phyloP scores from a whole-genome alignment of 1,140 invertebrate genomes.

The Drosophila yakuba region DNA sequence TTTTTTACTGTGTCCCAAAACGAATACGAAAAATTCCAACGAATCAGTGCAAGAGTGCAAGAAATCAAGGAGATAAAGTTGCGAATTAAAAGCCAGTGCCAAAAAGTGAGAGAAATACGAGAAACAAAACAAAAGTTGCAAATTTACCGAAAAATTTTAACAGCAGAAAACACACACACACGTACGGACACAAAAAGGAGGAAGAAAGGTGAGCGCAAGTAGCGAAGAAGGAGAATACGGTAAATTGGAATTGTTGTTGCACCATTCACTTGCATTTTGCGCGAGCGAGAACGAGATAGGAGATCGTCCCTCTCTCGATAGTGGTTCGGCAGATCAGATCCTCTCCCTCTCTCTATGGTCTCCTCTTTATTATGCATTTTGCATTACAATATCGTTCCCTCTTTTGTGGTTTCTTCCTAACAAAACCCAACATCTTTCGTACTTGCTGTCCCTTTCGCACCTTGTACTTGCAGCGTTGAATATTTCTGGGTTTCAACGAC shows the following conservation, averaged over 20 bases:
- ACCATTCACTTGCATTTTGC: slow-evolving; percentile 52
- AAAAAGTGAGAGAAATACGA: slow-evolving; percentile 32
- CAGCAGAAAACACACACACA: not conserved
- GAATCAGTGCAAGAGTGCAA: slow-evolving; percentile 16
- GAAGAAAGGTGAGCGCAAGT: slow-evolving; percentile 30
- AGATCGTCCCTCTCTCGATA: not conserved
- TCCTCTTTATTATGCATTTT: slow-evolving; percentile 26
- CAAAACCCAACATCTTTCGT: slow-evolving; percentile 16
- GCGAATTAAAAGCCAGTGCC: slow-evolving; percentile 44
- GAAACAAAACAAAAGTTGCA: slow-evolving; percentile 51
- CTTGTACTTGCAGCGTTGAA: not conserved
- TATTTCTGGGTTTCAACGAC: not conserved
- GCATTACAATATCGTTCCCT: slow-evolving; percentile 26
- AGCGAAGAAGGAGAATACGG: slow-evolving; percentile 13
- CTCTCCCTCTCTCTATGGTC: slow-evolving; percentile 2
- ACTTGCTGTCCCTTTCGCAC: not conserved
- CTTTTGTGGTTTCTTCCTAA: slow-evolving; percentile 26
- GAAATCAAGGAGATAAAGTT: slow-evolving; percentile 19
- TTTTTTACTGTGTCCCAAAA: slow-evolving; percentile 40
- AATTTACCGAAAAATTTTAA: slow-evolving; percentile 26
- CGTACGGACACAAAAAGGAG: slow-evolving; percentile 11
- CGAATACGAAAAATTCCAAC: slow-evolving; percentile 32
- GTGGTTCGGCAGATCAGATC: not conserved
- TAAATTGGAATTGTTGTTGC: slow-evolving; percentile 14
- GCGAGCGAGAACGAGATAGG: slow-evolving; percentile 10